Evolutionary conservation across 1,140 invertebrate genomes (phyloP).

Genomic region (Drosophila nannoptera): DNA sequence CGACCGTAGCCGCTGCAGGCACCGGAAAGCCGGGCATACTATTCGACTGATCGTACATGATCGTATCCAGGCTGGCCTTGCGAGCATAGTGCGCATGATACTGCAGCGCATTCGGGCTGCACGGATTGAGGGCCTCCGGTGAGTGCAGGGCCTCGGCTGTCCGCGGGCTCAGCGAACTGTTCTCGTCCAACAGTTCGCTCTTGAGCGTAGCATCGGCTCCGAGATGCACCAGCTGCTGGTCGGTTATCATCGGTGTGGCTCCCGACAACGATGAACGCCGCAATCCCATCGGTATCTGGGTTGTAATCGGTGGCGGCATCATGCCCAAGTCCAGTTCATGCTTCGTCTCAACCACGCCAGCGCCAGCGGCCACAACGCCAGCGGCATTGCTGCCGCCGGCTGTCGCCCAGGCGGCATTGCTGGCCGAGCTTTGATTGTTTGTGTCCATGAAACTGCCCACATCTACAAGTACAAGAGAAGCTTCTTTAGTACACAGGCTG

Average conservation of each 20-base stretch:
- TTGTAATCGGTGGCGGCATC: slow-evolving; percentile 83
- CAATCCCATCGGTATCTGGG: slow-evolving; percentile 80
- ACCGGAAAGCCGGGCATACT: slow-evolving; percentile 71
- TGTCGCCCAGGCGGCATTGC: slow-evolving; percentile 5
- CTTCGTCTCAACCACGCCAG: slow-evolving; percentile 72
- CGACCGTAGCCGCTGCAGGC: slow-evolving; percentile 44
- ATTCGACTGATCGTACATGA: slow-evolving; percentile 74
- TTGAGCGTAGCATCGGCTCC: slow-evolving; percentile 82
- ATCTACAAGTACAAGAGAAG: slow-evolving; percentile 68
- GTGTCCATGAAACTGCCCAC: slow-evolving; percentile 68
- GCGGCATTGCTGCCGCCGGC: background rate
- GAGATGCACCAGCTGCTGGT: slow-evolving; percentile 69
- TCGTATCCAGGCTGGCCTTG: slow-evolving; percentile 70
- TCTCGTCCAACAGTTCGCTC: slow-evolving; percentile 86
- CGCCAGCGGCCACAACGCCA: slow-evolving; percentile 9
- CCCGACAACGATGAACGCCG: slow-evolving; percentile 80
- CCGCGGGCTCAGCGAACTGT: slow-evolving; percentile 82
- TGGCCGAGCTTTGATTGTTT: slow-evolving; percentile 17
- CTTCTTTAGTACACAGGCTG: slow-evolving; percentile 49
- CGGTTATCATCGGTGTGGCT: slow-evolving; percentile 69
- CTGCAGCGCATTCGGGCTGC: slow-evolving; percentile 58
- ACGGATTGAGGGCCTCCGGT: slow-evolving; percentile 54
- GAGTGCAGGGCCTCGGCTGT: slow-evolving; percentile 65
- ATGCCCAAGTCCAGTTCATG: slow-evolving; percentile 81
- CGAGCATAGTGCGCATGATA: slow-evolving; percentile 59